phyloP scores from a whole-genome alignment of 35 echinoderm and acorn worm species.

The Ptychodera flava region DNA sequence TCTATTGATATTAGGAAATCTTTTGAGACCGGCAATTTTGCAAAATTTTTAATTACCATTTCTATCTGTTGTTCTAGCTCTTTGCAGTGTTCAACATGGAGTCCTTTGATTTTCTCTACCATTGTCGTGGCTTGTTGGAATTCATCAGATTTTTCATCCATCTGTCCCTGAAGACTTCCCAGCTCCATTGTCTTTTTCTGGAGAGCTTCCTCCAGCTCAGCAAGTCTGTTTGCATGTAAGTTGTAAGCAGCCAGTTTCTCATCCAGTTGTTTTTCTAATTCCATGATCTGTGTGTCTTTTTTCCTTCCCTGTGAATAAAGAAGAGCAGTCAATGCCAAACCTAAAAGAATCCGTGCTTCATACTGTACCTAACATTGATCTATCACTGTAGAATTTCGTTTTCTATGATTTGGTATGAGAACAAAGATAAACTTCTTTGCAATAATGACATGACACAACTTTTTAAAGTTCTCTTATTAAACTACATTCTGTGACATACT shows the following conservation, averaged over 20 bases:
- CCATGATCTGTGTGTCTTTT: conserved; percentile 23
- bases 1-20: too few relatives aligned
- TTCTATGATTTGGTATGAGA: too few relatives aligned
- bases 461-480: too few relatives aligned
- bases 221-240: not conserved
- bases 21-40: too few relatives aligned
- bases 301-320: conserved; percentile 56
- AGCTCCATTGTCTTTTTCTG: not conserved
- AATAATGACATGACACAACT: too few relatives aligned
- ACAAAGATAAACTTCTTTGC: too few relatives aligned
- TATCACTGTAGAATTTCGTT: too few relatives aligned
- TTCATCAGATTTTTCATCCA: not conserved
- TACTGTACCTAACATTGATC: too few relatives aligned
- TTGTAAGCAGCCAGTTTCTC: conserved; percentile 26
- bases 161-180: not conserved
- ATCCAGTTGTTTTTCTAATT: conserved; percentile 40
- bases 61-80: conserved; percentile 52
- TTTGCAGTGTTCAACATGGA: conserved; percentile 63
- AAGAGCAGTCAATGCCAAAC: too few relatives aligned
- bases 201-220: conserved; percentile 13
- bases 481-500: too few relatives aligned
- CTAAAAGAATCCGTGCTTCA: too few relatives aligned
- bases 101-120: conserved; percentile 28
- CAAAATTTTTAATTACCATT: too few relatives aligned
- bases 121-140: conserved; percentile 9